phyloP scores from a whole-genome alignment of 2,797 vertebrate species.

The Gadopsis bispinosus region DNA sequence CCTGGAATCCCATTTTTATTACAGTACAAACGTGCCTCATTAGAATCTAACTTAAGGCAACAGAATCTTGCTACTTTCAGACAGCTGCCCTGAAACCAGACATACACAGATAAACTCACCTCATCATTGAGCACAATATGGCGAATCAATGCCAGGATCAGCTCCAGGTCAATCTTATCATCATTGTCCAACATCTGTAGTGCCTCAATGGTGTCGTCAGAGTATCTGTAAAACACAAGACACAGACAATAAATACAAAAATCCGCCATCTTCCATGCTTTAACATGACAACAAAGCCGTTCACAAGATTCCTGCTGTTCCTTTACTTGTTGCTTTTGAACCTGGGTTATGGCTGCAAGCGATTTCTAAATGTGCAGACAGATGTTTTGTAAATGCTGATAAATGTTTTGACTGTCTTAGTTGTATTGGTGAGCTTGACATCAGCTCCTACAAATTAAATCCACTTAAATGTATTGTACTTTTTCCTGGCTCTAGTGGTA shows the following conservation, averaged over 20 bases:
- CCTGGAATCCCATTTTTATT: constrained; percentile 9
- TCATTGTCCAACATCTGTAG: constrained; percentile 91
- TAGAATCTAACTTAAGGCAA: not conserved
- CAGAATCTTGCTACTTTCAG: not conserved
- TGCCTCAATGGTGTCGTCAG: constrained; percentile 87
- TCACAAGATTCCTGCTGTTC: not conserved
- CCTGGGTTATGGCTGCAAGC: not conserved
- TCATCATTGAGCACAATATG: constrained; percentile 82
- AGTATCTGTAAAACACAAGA: constrained; percentile 86
- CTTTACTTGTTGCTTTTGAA: not conserved
- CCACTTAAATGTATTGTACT: not conserved
- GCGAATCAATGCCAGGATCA: constrained; percentile 92
- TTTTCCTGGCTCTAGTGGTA: not conserved
- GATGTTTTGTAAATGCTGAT: not conserved
- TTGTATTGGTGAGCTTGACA: not conserved
- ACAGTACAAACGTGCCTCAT: not conserved
- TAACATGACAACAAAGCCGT: not conserved
- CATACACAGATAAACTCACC: constrained; percentile 69
- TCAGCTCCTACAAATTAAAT: not conserved
- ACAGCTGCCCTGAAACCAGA: constrained; percentile 4
- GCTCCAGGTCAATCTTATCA: constrained; percentile 94
- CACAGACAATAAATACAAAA: constrained; percentile 12
- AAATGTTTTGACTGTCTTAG: not conserved
- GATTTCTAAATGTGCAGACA: constrained; percentile 2
- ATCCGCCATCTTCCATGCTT: not conserved